Evolutionary conservation across 1,140 invertebrate genomes (phyloP), one percentile per base, ranked within the genome.

Genomic region (Galleria mellonella): DNA sequence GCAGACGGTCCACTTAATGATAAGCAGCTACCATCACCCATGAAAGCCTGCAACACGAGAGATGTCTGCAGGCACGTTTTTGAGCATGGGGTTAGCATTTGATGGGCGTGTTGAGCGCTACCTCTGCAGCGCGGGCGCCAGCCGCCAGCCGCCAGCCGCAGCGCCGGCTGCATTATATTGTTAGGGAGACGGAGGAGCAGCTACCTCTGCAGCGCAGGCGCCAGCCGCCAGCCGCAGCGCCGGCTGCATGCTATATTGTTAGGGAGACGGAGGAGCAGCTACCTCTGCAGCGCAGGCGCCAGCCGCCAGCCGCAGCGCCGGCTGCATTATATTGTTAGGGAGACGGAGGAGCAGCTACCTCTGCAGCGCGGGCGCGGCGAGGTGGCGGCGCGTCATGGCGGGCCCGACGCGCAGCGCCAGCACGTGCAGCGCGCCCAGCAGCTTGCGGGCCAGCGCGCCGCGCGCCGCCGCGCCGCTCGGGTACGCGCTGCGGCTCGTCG

Each of bases 341-440:
- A 96, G n/a, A n/a, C n/a, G n/a, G n/a, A n/a, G n/a, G n/a, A n/a
- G n/a, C n/a, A n/a, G n/a, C n/a, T 42, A 87, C 83, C 87, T 88
- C 71, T 92, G 90, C 38, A 95, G 72, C 3, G 90, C 87, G 9
- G 91, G 89, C 33, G 94, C 89, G 37, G 90, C 92, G 12, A 97
- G 83, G 61, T 95, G 92, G 56, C 90, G 91, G 40, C 93, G 90
- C 1, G 93, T 95, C 91, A 95, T 95, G 61, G 95, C 93, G 43
- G 92, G 91, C 2, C 96, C 96, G 30, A 97, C 90, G 42, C 95
- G 88, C 13, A 94, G 84, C 8, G 93, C 92, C 17, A 98, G 85
- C 9, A 92, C 89, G 67, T 94, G 93, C 33, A 97, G 70, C 0
- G 93, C 90, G 70, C 96, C 94, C 3, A 97, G 62, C 45, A 95